A percentile compares a stretch with the other conserved stretches of the same genome.
phyloP scores from a whole-genome alignment of 2,797 vertebrate species.

The Eulemur coronatus region DNA sequence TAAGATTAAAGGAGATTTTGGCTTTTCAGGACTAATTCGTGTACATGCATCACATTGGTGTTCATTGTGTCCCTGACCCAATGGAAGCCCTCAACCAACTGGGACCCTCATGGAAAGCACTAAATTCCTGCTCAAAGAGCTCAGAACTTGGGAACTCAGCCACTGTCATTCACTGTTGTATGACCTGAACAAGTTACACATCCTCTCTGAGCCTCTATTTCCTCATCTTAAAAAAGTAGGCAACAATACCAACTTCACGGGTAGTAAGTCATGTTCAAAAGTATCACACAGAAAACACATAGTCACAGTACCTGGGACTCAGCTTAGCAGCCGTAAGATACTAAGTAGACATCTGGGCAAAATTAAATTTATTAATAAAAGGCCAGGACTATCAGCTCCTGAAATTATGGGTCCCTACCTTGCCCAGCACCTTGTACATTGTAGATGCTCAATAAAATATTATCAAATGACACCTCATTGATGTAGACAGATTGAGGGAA shows the following conservation, averaged over 20 bases:
- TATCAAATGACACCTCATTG: background rate
- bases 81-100: background rate
- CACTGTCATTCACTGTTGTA: background rate
- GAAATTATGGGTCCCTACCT: background rate
- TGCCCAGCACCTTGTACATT: background rate
- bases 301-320: background rate
- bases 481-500: background rate
- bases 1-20: background rate
- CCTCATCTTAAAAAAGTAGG: conserved; percentile 4
- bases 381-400: background rate
- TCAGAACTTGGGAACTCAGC: background rate
- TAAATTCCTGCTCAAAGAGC: background rate
- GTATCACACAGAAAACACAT: background rate
- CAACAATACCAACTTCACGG: background rate
- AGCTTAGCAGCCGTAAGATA: background rate
- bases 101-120: background rate
- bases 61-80: background rate
- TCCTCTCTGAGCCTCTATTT: background rate
- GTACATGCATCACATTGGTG: too few relatives aligned
- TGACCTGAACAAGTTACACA: background rate
- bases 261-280: conserved; percentile 28
- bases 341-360: background rate
- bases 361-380: background rate
- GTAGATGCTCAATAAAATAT: background rate
- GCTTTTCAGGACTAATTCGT: too few relatives aligned